A percentile compares a stretch with the other conserved stretches of the same genome.
Conservation (phyloP, 1,140 invertebrate species). For the Drosophila murphyi region DNA sequence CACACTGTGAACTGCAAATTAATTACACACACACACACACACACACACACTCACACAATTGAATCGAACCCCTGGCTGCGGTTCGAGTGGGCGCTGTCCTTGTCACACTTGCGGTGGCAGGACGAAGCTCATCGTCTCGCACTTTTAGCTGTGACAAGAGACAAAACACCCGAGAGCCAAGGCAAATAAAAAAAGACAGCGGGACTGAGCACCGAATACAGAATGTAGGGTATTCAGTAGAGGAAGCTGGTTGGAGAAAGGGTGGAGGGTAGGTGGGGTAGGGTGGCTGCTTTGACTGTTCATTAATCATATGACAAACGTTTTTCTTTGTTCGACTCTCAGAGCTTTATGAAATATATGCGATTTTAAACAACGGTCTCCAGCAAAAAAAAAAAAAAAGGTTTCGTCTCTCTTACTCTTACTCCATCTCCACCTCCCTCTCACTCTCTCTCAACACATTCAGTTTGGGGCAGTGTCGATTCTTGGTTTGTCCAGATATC, state of each 20-base stretch:
- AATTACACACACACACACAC: conserved; percentile 36
- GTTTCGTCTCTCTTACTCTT: background rate
- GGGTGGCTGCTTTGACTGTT: conserved; percentile 11
- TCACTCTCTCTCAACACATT: background rate
- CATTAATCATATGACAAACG: conserved; percentile 82
- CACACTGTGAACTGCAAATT: conserved; percentile 63
- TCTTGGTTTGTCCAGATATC: conserved; percentile 22
- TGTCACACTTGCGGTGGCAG: conserved; percentile 43
- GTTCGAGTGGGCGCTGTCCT: conserved; percentile 23
- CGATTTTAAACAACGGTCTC: conserved; percentile 67
- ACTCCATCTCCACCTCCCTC: background rate
- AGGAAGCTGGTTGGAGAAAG: conserved; percentile 1
- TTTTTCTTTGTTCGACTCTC: conserved; percentile 69
- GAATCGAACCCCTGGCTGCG: conserved; percentile 28
- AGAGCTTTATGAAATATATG: conserved; percentile 64
- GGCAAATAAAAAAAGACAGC: background rate
- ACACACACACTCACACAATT: conserved; percentile 46
- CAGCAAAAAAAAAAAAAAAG: conserved; percentile 2
- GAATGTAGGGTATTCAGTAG: background rate
- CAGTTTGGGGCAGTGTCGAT: background rate
- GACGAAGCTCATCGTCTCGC: background rate
- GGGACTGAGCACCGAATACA: conserved; percentile 2
- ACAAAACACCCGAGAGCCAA: conserved; percentile 10
- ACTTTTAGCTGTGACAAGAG: conserved; percentile 6
- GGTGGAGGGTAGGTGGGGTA: background rate